These are phyloP conservation scores for Bucco capensis DNA, from an alignment of 2,113 vertebrate genomes.

Conservation along the genomic window DNA sequence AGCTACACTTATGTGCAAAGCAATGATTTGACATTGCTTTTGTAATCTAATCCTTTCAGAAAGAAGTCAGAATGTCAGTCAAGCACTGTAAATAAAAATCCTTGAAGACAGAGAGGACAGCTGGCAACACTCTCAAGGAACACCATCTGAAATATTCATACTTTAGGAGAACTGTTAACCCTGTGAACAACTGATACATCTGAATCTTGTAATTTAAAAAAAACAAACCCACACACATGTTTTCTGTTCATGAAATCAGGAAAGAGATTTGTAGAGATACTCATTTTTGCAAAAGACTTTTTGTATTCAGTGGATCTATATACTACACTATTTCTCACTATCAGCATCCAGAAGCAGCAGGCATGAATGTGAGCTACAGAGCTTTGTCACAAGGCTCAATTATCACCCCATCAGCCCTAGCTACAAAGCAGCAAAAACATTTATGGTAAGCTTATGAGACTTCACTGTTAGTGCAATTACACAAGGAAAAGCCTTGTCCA, in stretches of 20 bases:
- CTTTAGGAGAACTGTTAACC: neutral
- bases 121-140: conserved; percentile 11
- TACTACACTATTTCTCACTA: neutral
- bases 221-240: neutral
- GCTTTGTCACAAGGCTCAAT: neutral
- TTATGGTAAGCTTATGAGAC: neutral
- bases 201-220: neutral
- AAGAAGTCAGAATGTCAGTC: neutral
- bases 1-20: neutral
- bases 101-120: conserved; percentile 26
- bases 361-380: rapidly evolving
- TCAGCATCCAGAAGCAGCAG: neutral
- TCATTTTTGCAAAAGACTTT: neutral
- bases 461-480: neutral
- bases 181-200: neutral
- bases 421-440: neutral
- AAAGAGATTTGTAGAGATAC: neutral
- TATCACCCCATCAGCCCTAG: neutral
- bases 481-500: neutral
- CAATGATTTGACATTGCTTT: conserved; percentile 38
- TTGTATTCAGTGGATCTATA: too few species aligned
- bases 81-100: conserved; percentile 22
- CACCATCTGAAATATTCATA: neutral
- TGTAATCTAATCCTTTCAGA: conserved; percentile 25
- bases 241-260: neutral